Conservation (phyloP, 2,113 vertebrate genomes). For the Cyprinus carpio region DNA sequence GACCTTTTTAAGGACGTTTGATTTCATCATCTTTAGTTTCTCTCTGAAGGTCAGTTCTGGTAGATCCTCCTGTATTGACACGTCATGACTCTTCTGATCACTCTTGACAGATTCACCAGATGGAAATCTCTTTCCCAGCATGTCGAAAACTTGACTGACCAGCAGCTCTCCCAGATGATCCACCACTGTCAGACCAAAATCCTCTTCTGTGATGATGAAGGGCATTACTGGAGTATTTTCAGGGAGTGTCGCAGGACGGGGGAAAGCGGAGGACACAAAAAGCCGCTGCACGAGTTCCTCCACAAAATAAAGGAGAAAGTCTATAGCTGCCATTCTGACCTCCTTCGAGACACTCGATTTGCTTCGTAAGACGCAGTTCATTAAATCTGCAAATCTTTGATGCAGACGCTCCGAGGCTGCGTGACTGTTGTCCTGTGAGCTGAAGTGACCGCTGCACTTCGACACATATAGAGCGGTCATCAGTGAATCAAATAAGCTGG, state of each 20-base stretch:
- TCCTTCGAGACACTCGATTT: neutral
- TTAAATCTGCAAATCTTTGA: neutral
- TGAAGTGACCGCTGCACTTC: neutral
- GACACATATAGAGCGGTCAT: neutral
- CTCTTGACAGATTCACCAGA: neutral
- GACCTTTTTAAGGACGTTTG: neutral
- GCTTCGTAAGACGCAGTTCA: neutral
- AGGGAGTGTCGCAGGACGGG: neutral
- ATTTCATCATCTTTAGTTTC: neutral
- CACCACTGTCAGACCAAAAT: neutral
- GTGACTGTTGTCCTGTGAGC: no score
- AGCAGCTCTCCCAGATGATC: neutral
- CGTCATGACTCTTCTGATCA: neutral
- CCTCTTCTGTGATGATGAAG: neutral
- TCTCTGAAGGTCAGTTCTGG: neutral
- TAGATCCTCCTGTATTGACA: neutral
- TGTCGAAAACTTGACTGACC: constrained; percentile 8
- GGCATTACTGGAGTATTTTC: neutral
- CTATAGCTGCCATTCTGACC: neutral
- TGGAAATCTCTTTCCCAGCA: neutral
- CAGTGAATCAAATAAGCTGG: neutral
- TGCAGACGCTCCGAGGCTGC: neutral
- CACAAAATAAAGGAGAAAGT: neutral
- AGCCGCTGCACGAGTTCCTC: neutral
- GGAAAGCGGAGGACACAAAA: neutral